Conservation (phyloP, 2,797 vertebrate species). For the Cynopterus sphinx region DNA sequence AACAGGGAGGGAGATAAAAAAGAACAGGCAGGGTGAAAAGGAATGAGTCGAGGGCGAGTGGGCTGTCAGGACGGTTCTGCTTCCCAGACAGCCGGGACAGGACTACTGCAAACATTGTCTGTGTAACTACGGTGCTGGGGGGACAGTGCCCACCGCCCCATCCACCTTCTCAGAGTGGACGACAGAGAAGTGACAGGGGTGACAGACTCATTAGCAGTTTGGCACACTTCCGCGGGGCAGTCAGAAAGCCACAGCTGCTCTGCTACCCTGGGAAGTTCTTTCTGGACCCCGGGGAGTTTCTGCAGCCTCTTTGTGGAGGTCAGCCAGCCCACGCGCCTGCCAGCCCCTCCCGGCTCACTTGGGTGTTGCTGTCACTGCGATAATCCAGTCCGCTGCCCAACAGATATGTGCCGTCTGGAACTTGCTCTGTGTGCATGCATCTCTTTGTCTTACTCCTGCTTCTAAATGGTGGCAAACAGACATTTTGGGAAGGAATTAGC, state of each 20-base stretch:
- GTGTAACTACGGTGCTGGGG: background rate
- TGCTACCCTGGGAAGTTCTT: conserved; percentile 51
- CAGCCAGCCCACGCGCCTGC: background rate
- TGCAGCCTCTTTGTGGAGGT: conserved; percentile 47
- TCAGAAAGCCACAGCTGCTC: conserved; percentile 55
- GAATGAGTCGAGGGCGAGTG: background rate
- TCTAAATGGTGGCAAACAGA: conserved; percentile 63
- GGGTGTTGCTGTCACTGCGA: background rate
- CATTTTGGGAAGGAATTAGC: conserved; percentile 49
- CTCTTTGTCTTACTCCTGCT: conserved; percentile 39
- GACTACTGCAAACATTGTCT: too few species aligned
- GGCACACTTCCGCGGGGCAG: conserved; percentile 27
- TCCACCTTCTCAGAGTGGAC: background rate
- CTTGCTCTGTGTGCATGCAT: background rate
- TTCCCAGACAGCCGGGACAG: background rate
- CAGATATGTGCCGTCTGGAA: background rate
- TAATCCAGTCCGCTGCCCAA: background rate
- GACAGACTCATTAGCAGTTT: background rate
- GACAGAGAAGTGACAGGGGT: too few species aligned
- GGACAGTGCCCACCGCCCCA: accelerated
- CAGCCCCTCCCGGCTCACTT: background rate
- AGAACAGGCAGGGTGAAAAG: background rate
- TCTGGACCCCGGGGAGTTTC: conserved; percentile 56
- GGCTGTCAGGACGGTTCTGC: background rate
- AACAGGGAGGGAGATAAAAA: background rate